A percentile compares a stretch with the other conserved stretches of the same genome.
These are phyloP conservation scores for Bufo bufo DNA, from an alignment of 2,113 vertebrate genomes.

Conservation along the genomic window DNA sequence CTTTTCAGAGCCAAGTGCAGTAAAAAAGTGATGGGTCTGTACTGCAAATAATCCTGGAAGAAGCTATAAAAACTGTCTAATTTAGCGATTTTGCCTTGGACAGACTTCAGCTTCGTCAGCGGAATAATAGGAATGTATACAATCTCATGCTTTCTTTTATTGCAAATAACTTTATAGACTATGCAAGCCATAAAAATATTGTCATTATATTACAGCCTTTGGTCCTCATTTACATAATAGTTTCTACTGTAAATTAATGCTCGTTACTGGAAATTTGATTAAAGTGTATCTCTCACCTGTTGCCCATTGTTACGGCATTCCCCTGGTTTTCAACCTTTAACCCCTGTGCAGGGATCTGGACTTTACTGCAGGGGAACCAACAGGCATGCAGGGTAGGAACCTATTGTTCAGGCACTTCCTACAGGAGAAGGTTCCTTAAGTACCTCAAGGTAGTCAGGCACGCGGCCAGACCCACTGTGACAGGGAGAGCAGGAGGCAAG, in stretches of 20 bases:
- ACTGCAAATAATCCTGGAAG: conserved; percentile 20
- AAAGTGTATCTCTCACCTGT: neutral
- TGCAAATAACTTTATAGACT: neutral
- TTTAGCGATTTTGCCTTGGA: conserved; percentile 15
- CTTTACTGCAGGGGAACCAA: too few species aligned
- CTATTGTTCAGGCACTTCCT: too few species aligned
- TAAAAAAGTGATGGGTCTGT: neutral
- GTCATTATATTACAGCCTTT: neutral
- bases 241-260: neutral
- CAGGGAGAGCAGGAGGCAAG: too few species aligned
- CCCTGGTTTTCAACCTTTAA: too few species aligned
- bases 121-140: conserved; percentile 1
- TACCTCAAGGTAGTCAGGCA: too few species aligned
- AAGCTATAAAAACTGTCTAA: neutral
- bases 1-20: conserved; percentile 1
- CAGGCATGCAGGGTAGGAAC: too few species aligned
- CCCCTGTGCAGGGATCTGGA: too few species aligned
- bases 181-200: neutral
- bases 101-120: conserved; percentile 2
- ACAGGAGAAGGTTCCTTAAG: too few species aligned
- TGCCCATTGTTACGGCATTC: too few species aligned
- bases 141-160: neutral
- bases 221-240: conserved; percentile 8
- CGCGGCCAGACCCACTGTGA: too few species aligned
- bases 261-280: neutral